A percentile compares a stretch with the other conserved stretches of the same genome.
Evolutionary conservation across 2,113 vertebrate species (phyloP).

Genomic region (Perognathus longimembris): DNA sequence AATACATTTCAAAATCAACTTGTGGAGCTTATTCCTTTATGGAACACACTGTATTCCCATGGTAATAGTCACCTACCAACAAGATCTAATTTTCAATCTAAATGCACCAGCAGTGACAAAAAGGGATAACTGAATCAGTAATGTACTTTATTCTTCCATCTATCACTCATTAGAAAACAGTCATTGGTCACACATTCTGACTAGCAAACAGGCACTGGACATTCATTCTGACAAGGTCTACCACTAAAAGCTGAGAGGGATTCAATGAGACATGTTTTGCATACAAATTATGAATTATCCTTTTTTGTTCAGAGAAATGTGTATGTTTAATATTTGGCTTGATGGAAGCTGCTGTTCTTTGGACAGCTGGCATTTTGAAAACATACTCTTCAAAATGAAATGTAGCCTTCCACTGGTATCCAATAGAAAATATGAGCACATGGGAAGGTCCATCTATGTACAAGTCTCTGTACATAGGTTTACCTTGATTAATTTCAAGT

Average conservation of each 20-base stretch:
- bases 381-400: background rate
- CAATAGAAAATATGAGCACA: background rate
- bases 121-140: background rate
- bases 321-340: background rate
- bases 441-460: background rate
- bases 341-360: background rate
- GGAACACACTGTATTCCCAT: background rate
- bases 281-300: background rate
- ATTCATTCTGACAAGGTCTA: background rate
- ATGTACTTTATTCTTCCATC: background rate
- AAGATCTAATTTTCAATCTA: background rate
- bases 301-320: background rate
- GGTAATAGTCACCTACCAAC: background rate
- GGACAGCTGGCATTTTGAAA: background rate
- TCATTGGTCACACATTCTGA: background rate
- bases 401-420: background rate
- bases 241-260: background rate
- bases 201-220: background rate
- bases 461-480: accelerated
- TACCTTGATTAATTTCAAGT: background rate
- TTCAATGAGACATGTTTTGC: background rate
- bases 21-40: background rate
- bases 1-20: background rate
- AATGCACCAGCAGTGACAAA: background rate
- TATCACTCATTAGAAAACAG: background rate